phyloP scores from a whole-genome alignment of 2,888 invertebrate genomes.

The Dicyrtoma fusca region DNA sequence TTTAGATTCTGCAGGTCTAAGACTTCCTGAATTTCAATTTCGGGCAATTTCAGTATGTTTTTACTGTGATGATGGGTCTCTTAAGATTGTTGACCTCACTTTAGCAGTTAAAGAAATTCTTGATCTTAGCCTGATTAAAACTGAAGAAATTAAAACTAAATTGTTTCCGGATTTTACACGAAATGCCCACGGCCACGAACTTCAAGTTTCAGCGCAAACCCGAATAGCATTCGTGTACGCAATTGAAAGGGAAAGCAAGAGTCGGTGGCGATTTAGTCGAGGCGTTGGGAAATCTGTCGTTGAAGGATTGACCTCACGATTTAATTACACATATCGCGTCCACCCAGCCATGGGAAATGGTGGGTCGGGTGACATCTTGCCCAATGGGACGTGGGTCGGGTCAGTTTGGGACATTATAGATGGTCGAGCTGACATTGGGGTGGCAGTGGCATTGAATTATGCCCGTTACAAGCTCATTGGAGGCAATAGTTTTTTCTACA shows the following conservation, averaged over 20 bases:
- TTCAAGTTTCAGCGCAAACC: constrained; percentile 14
- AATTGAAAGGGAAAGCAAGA: background rate
- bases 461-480: constrained; percentile 19
- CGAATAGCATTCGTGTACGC: constrained; percentile 19
- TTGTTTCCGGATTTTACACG: constrained; percentile 18
- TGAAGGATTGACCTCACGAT: constrained; percentile 5
- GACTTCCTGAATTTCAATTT: background rate
- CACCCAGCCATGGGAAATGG: constrained; percentile 21
- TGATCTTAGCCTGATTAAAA: background rate
- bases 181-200: constrained; percentile 14
- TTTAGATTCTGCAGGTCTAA: background rate
- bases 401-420: constrained; percentile 8
- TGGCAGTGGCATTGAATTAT: constrained; percentile 19
- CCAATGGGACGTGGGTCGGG: constrained; percentile 25
- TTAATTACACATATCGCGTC: constrained; percentile 20
- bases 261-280: constrained; percentile 14
- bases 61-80: background rate
- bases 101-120: background rate
- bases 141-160: background rate
- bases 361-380: constrained; percentile 12
- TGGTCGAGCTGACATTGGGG: constrained; percentile 12
- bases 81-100: background rate
- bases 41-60: constrained; percentile 1
- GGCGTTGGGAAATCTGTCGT: constrained; percentile 23
- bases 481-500: constrained; percentile 30